Conservation (phyloP, 1,140 invertebrate species). For the Papilio polytes region DNA sequence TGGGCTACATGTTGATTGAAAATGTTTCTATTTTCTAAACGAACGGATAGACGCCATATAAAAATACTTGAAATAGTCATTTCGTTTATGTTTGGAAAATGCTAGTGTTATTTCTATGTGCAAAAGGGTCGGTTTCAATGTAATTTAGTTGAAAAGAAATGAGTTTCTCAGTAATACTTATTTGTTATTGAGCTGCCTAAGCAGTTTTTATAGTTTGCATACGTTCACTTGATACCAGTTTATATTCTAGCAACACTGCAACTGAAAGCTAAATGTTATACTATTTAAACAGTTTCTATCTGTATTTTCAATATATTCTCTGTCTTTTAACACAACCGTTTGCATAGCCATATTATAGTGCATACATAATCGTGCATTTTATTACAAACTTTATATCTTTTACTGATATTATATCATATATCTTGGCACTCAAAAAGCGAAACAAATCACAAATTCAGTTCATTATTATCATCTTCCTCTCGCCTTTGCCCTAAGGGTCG, state of each 20-base stretch:
- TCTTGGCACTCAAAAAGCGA: too few species aligned
- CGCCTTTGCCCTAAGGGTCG: too few species aligned
- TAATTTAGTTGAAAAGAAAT: constrained; percentile 9
- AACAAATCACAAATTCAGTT: too few species aligned
- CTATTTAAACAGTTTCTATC: not conserved
- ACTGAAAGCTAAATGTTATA: not conserved
- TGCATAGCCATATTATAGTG: too few species aligned
- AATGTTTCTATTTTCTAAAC: constrained; percentile 2
- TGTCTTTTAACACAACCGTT: too few species aligned
- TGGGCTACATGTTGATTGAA: not conserved
- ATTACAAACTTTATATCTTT: too few species aligned
- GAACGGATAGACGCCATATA: not conserved
- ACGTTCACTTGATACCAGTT: not conserved
- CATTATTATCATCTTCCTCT: too few species aligned
- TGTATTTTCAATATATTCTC: not conserved
- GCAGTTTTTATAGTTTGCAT: not conserved
- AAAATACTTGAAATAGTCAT: not conserved
- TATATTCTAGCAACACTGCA: constrained; percentile 19
- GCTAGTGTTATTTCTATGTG: not conserved
- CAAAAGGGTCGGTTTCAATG: not conserved
- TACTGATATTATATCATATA: too few species aligned
- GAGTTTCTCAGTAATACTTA: not conserved
- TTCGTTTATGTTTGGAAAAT: not conserved
- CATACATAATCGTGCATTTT: not conserved
- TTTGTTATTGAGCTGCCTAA: not conserved